These are phyloP conservation scores for Gymnothorax reevesii DNA, from an alignment of 2,797 vertebrate species.

Conservation along the genomic window DNA sequence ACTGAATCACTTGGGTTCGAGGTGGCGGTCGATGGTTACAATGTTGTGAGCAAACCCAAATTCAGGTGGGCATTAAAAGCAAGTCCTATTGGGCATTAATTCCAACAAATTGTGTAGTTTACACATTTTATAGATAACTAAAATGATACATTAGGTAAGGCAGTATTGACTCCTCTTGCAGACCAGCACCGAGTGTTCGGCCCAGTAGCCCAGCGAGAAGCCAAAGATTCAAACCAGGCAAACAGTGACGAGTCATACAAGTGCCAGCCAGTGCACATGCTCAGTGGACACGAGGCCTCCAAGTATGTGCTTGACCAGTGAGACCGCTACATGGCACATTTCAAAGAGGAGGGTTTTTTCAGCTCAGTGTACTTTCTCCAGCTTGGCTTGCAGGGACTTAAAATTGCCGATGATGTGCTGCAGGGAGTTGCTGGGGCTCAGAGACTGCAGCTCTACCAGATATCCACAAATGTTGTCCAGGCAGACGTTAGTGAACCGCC, in stretches of 20 bases:
- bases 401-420: constrained; percentile 89
- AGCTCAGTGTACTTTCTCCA: constrained; percentile 87
- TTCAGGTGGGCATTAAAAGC: background rate
- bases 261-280: background rate
- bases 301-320: background rate
- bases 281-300: background rate
- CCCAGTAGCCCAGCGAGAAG: background rate
- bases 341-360: background rate
- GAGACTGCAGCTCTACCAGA: constrained; percentile 93
- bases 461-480: constrained; percentile 94
- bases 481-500: constrained; percentile 89
- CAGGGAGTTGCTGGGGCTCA: constrained; percentile 81
- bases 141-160: background rate
- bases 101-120: background rate
- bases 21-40: background rate
- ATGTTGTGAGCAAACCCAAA: background rate
- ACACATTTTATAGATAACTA: background rate
- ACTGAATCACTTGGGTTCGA: background rate
- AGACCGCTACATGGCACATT: background rate
- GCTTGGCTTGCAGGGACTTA: constrained; percentile 91
- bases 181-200: background rate
- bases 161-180: background rate
- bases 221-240: background rate
- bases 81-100: background rate
- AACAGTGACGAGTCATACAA: background rate